Base-by-base conservation (phyloP, 1,140 invertebrate species). In the Drosophila sproati region DNA sequence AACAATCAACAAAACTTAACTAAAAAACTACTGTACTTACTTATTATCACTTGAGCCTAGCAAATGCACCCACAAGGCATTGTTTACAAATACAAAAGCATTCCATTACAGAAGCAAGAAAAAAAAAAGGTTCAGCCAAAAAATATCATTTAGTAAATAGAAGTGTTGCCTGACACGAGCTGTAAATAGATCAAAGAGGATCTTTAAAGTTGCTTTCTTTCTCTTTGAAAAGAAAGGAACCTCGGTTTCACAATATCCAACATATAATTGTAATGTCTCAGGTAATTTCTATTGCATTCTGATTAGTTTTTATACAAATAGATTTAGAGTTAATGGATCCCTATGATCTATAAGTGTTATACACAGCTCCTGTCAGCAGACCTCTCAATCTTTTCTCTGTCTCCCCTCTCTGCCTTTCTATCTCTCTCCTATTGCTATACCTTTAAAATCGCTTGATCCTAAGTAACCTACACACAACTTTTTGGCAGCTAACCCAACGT, bases 41-140 rank as follows among this genome's bases (percentile, higher is more conserved):
- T 47, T 35, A 35, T 47, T 45, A 45, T 8, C 12, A 56, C 35
- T 59, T 52, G 12, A 57, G 59, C 6, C 7, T 50, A 56, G 50
- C 37, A 68, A 59, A 59, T 60, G 63, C 68, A 75, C 73, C 52
- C 66, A 61, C 41, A 62, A 70, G 41, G 28, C 56, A 48, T 43
- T 41, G 28, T 35, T 43, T 35, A 37, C 39, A 29, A 70, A 69
- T 41, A 48, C 61, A 6, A 32, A 47, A 51, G 28, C 43, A 8
- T 3, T 45, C 43, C 32, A 1, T 34, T 6, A 47, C 41, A 51
- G 47, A 54, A 60, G 3, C 29, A 64, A 39, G n/a, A n/a, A 12
- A 59, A 56, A 57, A 62, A 77, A 81, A 90, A 90, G 86, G 86
- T 90, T 90, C 87, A 90, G 87, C 86, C 82, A 90, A 90, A 88